These are phyloP conservation scores for Myotis myotis DNA, from an alignment of 2,797 vertebrate genomes.

Conservation along the genomic window DNA sequence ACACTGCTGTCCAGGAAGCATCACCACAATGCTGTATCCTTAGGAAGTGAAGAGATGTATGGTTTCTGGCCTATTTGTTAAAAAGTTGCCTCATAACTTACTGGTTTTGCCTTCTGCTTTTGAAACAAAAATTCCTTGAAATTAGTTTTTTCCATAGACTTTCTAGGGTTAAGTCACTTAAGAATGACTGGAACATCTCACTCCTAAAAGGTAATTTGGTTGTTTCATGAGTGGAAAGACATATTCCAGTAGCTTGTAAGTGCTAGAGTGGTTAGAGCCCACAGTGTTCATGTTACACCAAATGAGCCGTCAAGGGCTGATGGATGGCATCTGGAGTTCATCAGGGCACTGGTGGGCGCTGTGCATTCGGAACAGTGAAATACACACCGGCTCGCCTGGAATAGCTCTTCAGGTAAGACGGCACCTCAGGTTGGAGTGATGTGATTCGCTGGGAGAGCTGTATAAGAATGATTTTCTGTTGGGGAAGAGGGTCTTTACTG, in stretches of 20 bases:
- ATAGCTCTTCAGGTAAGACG: neutral
- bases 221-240: constrained; percentile 84
- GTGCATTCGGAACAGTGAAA: constrained; percentile 14
- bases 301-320: constrained; percentile 81
- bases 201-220: constrained; percentile 83
- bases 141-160: constrained; percentile 67
- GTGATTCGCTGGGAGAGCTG: neutral
- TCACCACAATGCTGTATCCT: neutral
- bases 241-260: constrained; percentile 75
- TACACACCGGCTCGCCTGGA: neutral
- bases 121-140: constrained; percentile 76
- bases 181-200: constrained; percentile 80
- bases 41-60: neutral
- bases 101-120: constrained; percentile 55
- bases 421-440: neutral
- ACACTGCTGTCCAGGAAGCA: neutral
- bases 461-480: neutral
- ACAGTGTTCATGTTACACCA: constrained; percentile 81
- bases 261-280: constrained; percentile 78
- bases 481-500: neutral
- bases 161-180: constrained; percentile 80
- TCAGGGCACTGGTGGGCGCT: constrained; percentile 70
- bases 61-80: neutral
- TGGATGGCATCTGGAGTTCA: constrained; percentile 78
- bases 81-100: neutral